These are phyloP conservation scores for Aphis craccivora DNA, from an alignment of 1,140 invertebrate species.

Conservation along the genomic window DNA sequence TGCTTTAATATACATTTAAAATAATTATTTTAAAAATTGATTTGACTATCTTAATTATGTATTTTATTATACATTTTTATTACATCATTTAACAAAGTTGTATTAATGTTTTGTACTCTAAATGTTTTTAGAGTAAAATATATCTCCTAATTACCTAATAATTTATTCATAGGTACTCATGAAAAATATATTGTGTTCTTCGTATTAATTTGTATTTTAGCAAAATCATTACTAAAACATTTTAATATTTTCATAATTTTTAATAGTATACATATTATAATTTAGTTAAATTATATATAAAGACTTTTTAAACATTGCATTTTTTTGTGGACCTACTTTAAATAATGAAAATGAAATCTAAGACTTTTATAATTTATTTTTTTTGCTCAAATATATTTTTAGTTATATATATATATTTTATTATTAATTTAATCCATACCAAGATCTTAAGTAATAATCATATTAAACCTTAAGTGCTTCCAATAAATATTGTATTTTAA, in stretches of 20 bases:
- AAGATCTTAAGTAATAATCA: not conserved
- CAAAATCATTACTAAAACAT: not conserved
- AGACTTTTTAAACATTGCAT: not conserved
- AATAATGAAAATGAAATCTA: not conserved
- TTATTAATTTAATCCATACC: not conserved
- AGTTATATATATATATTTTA: not conserved
- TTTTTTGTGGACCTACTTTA: not conserved
- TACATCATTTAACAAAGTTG: not conserved
- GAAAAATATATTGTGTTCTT: not conserved
- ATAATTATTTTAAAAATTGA: not conserved
- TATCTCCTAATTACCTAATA: not conserved
- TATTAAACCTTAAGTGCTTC: not conserved
- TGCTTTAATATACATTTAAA: not conserved
- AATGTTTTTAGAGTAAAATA: slow-evolving; percentile 1
- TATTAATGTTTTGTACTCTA: not conserved
- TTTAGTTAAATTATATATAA: not conserved
- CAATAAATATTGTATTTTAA: not conserved
- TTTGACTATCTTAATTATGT: not conserved
- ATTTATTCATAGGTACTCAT: not conserved
- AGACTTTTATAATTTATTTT: slow-evolving; percentile 24
- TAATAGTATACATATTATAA: not conserved
- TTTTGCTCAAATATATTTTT: slow-evolving; percentile 39
- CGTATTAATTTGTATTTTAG: not conserved
- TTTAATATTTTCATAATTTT: not conserved
- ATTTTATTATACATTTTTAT: not conserved